Evolutionary conservation across 2,113 vertebrate genomes (phyloP), one percentile per base, ranked within the genome.

Genomic region (Eulacestoma nigropectus): DNA sequence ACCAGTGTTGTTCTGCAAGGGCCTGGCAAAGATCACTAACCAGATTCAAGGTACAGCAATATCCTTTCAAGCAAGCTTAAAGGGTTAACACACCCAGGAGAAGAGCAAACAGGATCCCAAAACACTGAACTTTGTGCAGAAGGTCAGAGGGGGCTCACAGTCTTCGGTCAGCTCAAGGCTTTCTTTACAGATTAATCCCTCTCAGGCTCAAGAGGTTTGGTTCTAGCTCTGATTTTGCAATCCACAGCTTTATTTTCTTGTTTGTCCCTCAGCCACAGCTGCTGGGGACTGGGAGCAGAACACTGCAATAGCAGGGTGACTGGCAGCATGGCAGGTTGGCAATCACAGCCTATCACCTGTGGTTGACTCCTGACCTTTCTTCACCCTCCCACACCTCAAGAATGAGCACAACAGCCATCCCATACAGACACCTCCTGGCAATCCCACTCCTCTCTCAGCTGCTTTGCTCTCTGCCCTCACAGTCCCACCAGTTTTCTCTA

Each of bases 191-290:
- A 93, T 92, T 60, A 74, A 92, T 52, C 50, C 46, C 41, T 60
- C 78, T 86, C 77, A 74, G 84, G 46, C 85, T 79, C 75, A 81
- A 92, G 68, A 72, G 83, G 81, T 80, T 96, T 85, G 95, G 75
- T 79, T 93, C 75, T 72, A 95, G 73, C 78, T 64, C 57, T 37
- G 63, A 88, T 78, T 56, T 91, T 81, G 89, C 91, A 77, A 92
- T 7, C 57, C 46, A 25, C 29, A 49, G 85, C 33, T 84, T 80
- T 91, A 74, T 80, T 93, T 79, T 89, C 83, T 55, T 96, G 47
- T 90, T 84, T 78, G 73, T 55, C 33, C 56, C 73, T 55, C 75
- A 41, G 82, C 37, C 79, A 39, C 79, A 90, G 88, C 72, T 72
- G 56, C 83, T 90, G 68, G 59, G 60, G 78, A 11, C 56, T 15